phyloP scores from a whole-genome alignment of 2,113 vertebrate species.

The Antechinus stuartii region DNA sequence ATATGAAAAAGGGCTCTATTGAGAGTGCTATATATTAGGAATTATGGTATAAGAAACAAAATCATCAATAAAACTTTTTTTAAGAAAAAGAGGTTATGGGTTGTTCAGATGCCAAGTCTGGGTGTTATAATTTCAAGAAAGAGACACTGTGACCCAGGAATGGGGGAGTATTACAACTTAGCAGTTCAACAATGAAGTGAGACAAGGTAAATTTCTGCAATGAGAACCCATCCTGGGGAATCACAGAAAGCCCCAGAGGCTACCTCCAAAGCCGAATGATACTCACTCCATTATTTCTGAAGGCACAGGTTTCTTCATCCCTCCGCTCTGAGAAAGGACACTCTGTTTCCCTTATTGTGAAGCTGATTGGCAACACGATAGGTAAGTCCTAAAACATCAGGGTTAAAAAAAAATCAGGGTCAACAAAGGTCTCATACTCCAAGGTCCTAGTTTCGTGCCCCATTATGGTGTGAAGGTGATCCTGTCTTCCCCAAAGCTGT shows the following conservation, averaged over 20 bases:
- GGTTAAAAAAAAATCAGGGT: background rate
- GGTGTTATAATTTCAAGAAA: background rate
- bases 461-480: background rate
- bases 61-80: background rate
- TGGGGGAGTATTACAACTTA: background rate
- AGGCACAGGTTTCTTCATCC: conserved; percentile 1
- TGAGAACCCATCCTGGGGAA: background rate
- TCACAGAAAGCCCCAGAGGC: background rate
- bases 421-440: background rate
- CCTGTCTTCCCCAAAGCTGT: background rate
- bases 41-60: background rate
- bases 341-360: conserved; percentile 57
- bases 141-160: background rate
- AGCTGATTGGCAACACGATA: background rate
- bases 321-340: background rate
- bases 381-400: conserved; percentile 40
- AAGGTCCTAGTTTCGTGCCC: background rate
- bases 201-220: background rate
- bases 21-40: background rate
- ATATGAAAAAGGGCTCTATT: background rate
- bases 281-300: conserved; percentile 36
- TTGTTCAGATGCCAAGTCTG: background rate
- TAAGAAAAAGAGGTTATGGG: background rate
- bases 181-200: background rate
- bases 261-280: background rate